Percentiles rank a stretch among this genome's conserved stretches.
Evolutionary conservation across 2,113 vertebrate genomes (phyloP).

Genomic region (Athene cunicularia): DNA sequence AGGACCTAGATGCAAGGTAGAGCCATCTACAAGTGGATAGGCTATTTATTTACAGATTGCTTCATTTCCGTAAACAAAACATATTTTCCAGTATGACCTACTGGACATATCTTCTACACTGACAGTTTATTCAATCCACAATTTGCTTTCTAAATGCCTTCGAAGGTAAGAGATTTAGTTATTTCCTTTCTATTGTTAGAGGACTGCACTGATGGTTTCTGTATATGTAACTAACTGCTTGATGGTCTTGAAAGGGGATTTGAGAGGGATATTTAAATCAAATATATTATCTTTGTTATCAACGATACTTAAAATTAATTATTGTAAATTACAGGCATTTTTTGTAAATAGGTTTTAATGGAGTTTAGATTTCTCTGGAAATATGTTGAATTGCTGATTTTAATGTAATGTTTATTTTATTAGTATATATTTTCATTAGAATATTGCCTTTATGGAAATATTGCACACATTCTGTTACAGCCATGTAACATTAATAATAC

Average conservation of each 20-base stretch:
- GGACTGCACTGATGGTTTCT: not conserved
- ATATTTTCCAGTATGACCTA: not conserved
- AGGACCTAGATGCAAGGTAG: constrained; percentile 30
- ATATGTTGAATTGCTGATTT: not conserved
- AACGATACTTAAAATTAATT: not conserved
- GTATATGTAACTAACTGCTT: not conserved
- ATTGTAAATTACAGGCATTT: not conserved
- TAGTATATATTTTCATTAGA: not conserved
- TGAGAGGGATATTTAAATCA: not conserved
- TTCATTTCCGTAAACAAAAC: not conserved
- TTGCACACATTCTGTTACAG: not conserved
- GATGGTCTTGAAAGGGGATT: not conserved
- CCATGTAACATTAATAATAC: not conserved
- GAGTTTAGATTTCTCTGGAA: not conserved
- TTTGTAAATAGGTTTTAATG: not conserved
- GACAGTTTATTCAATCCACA: not conserved
- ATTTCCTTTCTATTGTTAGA: not conserved
- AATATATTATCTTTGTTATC: not conserved
- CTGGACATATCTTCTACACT: not conserved
- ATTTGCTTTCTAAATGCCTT: not conserved
- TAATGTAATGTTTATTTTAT: not conserved
- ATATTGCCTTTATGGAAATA: not conserved
- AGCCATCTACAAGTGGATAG: constrained; percentile 13
- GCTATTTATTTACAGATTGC: not conserved
- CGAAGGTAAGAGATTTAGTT: constrained; percentile 57